phyloP scores from a whole-genome alignment of 2,113 vertebrate species.

The Xiphorhynchus elegans region DNA sequence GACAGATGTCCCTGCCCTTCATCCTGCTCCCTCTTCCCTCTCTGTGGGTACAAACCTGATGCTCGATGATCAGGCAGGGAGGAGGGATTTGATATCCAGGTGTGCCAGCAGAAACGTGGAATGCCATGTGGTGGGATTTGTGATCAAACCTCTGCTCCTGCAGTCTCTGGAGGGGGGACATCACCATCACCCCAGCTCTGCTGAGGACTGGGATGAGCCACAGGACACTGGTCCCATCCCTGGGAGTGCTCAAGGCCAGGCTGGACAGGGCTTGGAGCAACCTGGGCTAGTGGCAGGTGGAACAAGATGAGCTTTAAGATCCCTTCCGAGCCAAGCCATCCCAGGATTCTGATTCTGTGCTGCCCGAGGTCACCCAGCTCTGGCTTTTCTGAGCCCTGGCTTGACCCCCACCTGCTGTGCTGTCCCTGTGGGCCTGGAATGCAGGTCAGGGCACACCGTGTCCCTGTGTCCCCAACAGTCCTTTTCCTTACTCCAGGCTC shows the following conservation, averaged over 20 bases:
- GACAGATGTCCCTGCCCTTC: background rate
- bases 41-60: rapidly evolving
- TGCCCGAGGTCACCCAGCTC: background rate
- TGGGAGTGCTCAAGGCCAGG: background rate
- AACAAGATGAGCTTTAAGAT: background rate
- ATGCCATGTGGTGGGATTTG: background rate
- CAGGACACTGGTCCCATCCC: background rate
- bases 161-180: background rate
- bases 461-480: background rate
- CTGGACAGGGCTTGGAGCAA: background rate
- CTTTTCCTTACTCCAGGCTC: rapidly evolving
- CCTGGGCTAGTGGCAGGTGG: background rate
- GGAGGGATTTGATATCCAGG: background rate
- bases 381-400: background rate
- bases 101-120: background rate
- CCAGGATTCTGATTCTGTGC: background rate
- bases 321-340: background rate
- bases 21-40: background rate
- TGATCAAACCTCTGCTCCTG: background rate
- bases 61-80: background rate
- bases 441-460: rapidly evolving
- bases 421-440: rapidly evolving
- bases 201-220: rapidly evolving
- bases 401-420: rapidly evolving
- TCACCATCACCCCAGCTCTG: rapidly evolving